A percentile compares a stretch with the other conserved stretches of the same genome.
These are phyloP conservation scores for Conomelus anceps DNA, from an alignment of 2,888 invertebrate genomes.

Conservation along the genomic window DNA sequence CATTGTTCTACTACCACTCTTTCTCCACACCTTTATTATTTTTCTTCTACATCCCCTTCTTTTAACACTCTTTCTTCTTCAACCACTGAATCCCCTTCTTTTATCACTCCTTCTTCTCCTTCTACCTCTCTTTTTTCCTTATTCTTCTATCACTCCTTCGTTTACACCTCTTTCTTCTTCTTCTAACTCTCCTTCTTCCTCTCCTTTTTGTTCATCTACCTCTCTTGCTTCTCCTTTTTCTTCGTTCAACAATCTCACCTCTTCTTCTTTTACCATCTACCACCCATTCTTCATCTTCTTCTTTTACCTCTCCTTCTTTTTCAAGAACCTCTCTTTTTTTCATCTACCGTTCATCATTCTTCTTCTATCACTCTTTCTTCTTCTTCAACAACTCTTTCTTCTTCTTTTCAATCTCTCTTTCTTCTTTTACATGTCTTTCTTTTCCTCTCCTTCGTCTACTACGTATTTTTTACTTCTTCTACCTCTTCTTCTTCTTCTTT, in stretches of 20 bases:
- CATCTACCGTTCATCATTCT: not conserved
- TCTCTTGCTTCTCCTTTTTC: slow-evolving; percentile 27
- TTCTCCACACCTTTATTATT: too few species aligned
- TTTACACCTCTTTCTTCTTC: not conserved
- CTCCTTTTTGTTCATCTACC: slow-evolving; percentile 31
- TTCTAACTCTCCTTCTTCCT: not conserved
- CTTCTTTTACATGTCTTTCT: too few species aligned
- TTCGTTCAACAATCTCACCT: slow-evolving; percentile 29
- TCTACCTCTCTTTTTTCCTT: not conserved
- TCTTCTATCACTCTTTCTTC: too few species aligned
- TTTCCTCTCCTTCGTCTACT: too few species aligned
- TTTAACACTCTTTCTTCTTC: not conserved
- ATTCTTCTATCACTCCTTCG: not conserved
- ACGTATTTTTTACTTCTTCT: too few species aligned
- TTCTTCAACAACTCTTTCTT: too few species aligned
- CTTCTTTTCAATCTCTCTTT: too few species aligned
- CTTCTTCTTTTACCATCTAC: too few species aligned
- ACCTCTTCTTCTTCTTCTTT: too few species aligned
- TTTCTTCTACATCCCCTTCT: not conserved
- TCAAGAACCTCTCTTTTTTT: too few species aligned
- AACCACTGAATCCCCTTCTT: not conserved
- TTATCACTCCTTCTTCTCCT: not conserved
- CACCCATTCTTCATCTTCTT: too few species aligned
- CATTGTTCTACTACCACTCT: too few species aligned
- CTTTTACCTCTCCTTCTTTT: not conserved